Base-by-base conservation (phyloP, 1,140 invertebrate genomes). In the Drosophila subobscura region DNA sequence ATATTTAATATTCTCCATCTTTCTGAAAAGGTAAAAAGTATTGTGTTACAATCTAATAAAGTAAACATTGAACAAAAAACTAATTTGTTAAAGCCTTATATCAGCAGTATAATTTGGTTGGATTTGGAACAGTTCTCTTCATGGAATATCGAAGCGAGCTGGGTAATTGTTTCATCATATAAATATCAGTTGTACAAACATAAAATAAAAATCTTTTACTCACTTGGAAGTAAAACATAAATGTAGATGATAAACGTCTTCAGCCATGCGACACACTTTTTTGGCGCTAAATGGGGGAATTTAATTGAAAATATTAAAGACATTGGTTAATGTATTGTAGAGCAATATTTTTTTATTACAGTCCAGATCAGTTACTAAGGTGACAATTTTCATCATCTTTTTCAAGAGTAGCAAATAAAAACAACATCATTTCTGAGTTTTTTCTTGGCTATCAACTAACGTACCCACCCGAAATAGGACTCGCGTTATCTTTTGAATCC, bases 91-190 rank as follows among this genome's bases (percentile, higher is more conserved):
- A 10, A 22, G 10, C 10, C 12, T 6, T 20, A 37, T 8, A 60
- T 83, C 79, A 80, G 74, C n/a, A 45, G 25, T 54, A 50, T 42
- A 47, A n/a, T 55, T 64, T 75, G 79, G 79, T 86, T 86, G 81
- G 84, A 52, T 60, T 29, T 51, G 80, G 72, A 83, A 73, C 68
- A 89, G 57, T 89, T 89, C 50, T 89, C 81, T 86, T 86, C 85
- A 86, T 46, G 50, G 50, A 37, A 42, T 5, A 55, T 89, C 85
- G 54, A 89, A 89, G 85, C 80, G 81, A 88, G 84, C 84, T 88
- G 84, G 80, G 84, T 88, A 74, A 73, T 45, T 67, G 71, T 81
- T 60, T 84, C 80, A 80, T 84, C 79, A 84, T 20, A 41, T 8
- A 14, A 41, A 10, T 37, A 25, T 5, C n/a, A 12, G 6, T 23